These are phyloP conservation scores for Eciton burchellii DNA, from an alignment of 1,140 invertebrate species.

Conservation along the genomic window DNA sequence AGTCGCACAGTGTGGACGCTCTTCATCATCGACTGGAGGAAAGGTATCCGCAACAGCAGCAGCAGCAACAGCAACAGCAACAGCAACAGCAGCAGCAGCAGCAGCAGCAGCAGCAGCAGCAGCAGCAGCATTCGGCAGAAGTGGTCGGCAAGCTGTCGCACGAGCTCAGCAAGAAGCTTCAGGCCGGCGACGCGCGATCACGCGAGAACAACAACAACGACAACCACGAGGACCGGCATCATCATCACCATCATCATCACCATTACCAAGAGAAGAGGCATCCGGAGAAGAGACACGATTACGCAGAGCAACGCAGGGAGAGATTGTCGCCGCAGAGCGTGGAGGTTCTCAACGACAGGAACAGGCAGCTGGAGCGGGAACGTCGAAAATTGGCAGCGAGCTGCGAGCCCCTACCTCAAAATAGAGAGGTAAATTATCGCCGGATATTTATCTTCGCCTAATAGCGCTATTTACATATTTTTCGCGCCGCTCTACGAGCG, in stretches of 20 bases:
- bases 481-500: conserved; percentile 2
- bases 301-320: conserved; percentile 75
- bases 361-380: conserved; percentile 80
- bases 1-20: conserved; percentile 80
- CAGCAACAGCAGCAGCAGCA: conserved; percentile 71
- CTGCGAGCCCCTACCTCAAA: conserved; percentile 77
- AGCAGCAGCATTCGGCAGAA: conserved; percentile 71
- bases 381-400: conserved; percentile 80
- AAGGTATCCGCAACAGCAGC: conserved; percentile 49
- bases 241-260: conserved; percentile 70
- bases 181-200: conserved; percentile 77
- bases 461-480: conserved; percentile 44
- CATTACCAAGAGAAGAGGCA: conserved; percentile 69
- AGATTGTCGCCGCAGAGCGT: conserved; percentile 82
- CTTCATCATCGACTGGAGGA: conserved; percentile 79
- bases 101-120: conserved; percentile 66
- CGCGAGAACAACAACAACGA: conserved; percentile 78
- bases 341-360: conserved; percentile 82
- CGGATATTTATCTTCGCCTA: conserved; percentile 33
- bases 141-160: conserved; percentile 76
- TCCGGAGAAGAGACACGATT: conserved; percentile 73
- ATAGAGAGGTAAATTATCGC: conserved; percentile 69
- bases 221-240: conserved; percentile 78
- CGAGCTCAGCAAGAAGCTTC: conserved; percentile 82
- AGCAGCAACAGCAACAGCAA: conserved; percentile 68